phyloP scores from a whole-genome alignment of 2,113 vertebrate genomes.

The Crypturellus undulatus region DNA sequence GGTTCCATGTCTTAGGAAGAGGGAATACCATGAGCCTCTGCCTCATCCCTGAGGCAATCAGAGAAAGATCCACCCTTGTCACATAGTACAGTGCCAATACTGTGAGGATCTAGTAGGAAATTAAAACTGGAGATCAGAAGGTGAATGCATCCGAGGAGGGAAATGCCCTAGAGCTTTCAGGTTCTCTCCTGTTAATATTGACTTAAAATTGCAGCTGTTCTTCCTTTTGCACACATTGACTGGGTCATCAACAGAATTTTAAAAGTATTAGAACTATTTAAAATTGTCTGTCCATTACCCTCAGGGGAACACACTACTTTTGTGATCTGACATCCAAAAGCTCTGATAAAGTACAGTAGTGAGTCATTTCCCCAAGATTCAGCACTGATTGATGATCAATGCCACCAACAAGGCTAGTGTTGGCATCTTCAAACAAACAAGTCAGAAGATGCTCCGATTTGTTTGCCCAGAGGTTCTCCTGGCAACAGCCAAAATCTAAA shows the following conservation, averaged over 20 bases:
- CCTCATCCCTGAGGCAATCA: background rate
- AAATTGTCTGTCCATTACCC: background rate
- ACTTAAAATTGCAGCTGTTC: background rate
- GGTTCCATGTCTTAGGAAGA: background rate
- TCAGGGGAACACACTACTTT: background rate
- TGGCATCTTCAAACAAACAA: background rate
- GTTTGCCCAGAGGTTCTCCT: background rate
- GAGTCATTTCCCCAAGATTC: background rate
- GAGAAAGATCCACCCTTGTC: background rate
- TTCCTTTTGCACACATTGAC: background rate
- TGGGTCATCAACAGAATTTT: background rate
- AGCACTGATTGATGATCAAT: background rate
- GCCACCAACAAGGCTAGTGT: background rate
- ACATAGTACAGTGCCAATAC: fast-evolving
- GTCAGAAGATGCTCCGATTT: background rate
- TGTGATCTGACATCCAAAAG: background rate
- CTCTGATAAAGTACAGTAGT: background rate
- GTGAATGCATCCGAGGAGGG: background rate
- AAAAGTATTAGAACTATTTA: background rate
- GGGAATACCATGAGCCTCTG: background rate
- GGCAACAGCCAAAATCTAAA: background rate
- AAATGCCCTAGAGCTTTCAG: background rate
- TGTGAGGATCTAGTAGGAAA: background rate
- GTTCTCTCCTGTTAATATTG: background rate
- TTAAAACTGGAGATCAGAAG: background rate